Evolutionary conservation across 2,113 vertebrate genomes (phyloP).

Genomic region (Chauna torquata): DNA sequence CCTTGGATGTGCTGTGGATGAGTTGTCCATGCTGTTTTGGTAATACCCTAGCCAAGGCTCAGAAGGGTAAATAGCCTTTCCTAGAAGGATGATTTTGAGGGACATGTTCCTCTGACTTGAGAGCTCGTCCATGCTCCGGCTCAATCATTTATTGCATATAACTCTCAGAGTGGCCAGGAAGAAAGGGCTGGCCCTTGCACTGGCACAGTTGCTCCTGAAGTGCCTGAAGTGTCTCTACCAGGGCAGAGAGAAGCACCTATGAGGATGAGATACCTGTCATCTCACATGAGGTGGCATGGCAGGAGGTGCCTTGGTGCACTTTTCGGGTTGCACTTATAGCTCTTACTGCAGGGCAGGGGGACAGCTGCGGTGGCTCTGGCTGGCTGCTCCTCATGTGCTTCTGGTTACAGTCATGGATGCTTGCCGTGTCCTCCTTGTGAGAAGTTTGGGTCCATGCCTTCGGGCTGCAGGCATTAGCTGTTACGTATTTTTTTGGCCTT

Average conservation of each 20-base stretch:
- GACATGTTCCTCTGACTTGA: background rate
- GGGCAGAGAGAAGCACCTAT: background rate
- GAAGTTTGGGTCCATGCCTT: background rate
- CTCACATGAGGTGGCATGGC: background rate
- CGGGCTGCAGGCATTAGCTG: background rate
- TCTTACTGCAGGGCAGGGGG: background rate
- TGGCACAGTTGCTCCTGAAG: fast-evolving
- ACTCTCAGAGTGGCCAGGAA: background rate
- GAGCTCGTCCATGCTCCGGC: background rate
- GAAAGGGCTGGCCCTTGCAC: background rate
- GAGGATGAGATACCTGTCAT: background rate
- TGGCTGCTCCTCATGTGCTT: background rate
- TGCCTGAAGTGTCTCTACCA: background rate
- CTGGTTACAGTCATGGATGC: background rate
- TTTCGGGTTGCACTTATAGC: background rate
- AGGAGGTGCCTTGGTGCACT: background rate
- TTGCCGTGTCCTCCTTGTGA: background rate
- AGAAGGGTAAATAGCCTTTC: background rate
- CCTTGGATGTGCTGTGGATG: background rate
- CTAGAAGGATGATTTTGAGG: background rate
- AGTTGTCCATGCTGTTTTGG: background rate
- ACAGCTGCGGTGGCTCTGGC: background rate
- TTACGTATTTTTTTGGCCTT: background rate
- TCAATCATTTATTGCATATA: background rate
- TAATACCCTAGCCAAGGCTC: background rate